Evolutionary conservation across 2,888 invertebrate genomes (phyloP).

Genomic region (Unio delphinus): DNA sequence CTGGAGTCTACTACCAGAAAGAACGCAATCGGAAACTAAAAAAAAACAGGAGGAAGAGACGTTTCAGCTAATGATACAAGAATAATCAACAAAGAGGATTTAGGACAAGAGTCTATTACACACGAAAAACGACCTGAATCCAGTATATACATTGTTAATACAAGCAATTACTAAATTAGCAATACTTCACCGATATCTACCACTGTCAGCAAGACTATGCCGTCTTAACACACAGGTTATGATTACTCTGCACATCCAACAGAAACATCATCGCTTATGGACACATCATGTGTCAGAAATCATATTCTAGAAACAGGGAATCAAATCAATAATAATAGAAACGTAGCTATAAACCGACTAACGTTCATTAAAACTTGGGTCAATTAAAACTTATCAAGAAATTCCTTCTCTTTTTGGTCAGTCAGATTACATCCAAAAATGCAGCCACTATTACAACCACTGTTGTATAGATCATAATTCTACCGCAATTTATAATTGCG

Average conservation of each 20-base stretch:
- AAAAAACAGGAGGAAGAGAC: slow-evolving; percentile 19
- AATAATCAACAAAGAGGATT: too few species aligned
- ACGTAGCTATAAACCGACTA: slow-evolving; percentile 8
- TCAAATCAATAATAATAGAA: neutral
- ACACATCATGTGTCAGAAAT: slow-evolving; percentile 14
- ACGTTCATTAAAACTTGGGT: slow-evolving; percentile 1
- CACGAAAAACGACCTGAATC: neutral
- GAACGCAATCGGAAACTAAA: slow-evolving; percentile 63
- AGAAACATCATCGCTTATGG: slow-evolving; percentile 57
- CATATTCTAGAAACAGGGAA: too few species aligned
- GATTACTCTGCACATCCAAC: slow-evolving; percentile 59
- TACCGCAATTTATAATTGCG: too few species aligned
- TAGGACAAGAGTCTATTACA: too few species aligned
- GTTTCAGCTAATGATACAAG: neutral
- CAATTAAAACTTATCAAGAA: slow-evolving; percentile 20
- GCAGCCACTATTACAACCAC: slow-evolving; percentile 63
- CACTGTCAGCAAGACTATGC: slow-evolving; percentile 39
- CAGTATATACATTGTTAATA: neutral
- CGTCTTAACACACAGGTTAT: slow-evolving; percentile 34
- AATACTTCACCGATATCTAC: slow-evolving; percentile 28
- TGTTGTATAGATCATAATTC: slow-evolving; percentile 41
- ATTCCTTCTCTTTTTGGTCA: slow-evolving; percentile 27
- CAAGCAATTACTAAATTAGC: too few species aligned
- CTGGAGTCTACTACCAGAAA: slow-evolving; percentile 91
- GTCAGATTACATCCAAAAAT: slow-evolving; percentile 48